Evolutionary conservation across 2,113 vertebrate species (phyloP), one percentile per base, ranked within the genome.

Genomic region (Leptocoma aspasia): DNA sequence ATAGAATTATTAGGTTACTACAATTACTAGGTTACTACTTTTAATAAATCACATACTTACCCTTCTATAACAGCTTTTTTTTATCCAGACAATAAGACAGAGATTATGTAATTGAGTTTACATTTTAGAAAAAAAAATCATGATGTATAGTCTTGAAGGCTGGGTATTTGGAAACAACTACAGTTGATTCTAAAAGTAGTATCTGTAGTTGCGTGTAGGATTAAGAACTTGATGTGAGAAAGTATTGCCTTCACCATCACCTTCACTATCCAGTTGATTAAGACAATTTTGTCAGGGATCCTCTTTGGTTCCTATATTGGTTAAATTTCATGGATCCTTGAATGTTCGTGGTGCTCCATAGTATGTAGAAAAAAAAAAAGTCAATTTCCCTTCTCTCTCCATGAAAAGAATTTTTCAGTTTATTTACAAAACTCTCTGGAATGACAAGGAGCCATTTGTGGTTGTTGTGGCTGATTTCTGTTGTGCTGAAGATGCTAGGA

Each of bases 401-500:
- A 28, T 59, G 13, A 88, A 96, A 95, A 94, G 84, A 89, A 97
- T 97, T 97, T 96, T 97, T 97, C 96, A 96, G 92, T 96, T 97
- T 98, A 98, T 98, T 98, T 98, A 97, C 96, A 97, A 98, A 98
- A 97, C 42, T 94, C 96, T 94, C 96, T 97, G 98, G 98, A 98
- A 97, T 96, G 97, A 97, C 96, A 97, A 96, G 79, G 97, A 98
- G 83, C 95, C 95, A 95, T 94, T 97, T 98, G 97, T 97, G 97
- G 98, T 97, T 97, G 84, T 86, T 98, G 97, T 95, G 98, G 97
- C 94, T 96, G 93, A 86, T 95, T 97, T 97, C 91, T 96, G 94
- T 96, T 92, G 92, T 81, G 88, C 95, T 81, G 82, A 97, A 94
- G 95, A 97, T 97, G 89, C 92, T 93, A 95, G 91, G 93, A 97